Evolutionary conservation across 2,888 invertebrate species (phyloP), one percentile per base, ranked within the genome.

Genomic region (Eilema depressum): DNA sequence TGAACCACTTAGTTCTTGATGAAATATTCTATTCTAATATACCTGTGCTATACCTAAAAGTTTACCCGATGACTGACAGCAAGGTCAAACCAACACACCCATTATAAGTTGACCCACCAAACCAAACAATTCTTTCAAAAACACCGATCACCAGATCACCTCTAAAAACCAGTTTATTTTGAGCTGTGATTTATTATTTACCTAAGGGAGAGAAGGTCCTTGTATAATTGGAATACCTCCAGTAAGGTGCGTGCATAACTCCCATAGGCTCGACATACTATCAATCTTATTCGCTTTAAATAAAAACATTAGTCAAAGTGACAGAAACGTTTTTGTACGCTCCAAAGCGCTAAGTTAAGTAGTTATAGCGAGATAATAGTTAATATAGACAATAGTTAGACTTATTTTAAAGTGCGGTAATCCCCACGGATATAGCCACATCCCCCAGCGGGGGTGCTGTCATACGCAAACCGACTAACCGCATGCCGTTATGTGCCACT

Each of bases 241-340:
- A 69, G 66, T 68, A 68, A 63, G 59, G 70, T 78, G 69, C 67
- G 63, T 73, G 56, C 75, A 71, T 75, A 69, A 63, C 67, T 25
- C 67, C 67, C 37, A 80, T 78, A 76, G 71, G 75, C 68, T 68
- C 37, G 77, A 71, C 71, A 69, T 23, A 70, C 17, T 69, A 81
- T 81, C 67, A 71, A 80, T 82, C 82, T 76, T 63, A 72, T 70
- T 63, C 20, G 11, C 41, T 59, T 47, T 23, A 61, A 70, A 69
- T 69, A 33, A 69, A 73, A 72, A 41, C 60, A 70, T 77, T 77
- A 59, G 56, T 73, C 61, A 60, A 25, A 56, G n/a, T 25, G 20
- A 63, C 47, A 61, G 25, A 62, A 62, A 61, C 30, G 28, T 61
- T 66, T 53, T 53, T 0, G n/a, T n/a, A n/a, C n/a, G n/a, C n/a